Evolutionary conservation across 1,140 invertebrate species (phyloP).

Genomic region (Leptopilina boulardi): DNA sequence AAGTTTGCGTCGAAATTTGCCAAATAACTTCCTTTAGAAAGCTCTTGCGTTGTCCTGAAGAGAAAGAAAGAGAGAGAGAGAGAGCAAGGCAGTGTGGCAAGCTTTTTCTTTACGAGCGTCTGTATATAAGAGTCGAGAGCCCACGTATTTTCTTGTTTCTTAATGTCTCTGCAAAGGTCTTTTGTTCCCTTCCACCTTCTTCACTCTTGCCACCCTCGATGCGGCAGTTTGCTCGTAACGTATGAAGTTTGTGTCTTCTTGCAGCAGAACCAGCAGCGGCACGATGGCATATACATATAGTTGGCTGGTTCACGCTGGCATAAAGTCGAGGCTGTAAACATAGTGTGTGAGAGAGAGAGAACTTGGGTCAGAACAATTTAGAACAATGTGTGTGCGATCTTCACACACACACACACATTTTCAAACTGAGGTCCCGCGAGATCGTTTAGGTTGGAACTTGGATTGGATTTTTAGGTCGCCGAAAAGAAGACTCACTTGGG

Average conservation of each 20-base stretch:
- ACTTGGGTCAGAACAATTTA: conserved; percentile 33
- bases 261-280: too few species aligned
- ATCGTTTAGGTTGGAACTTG: conserved; percentile 47
- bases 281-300: too few species aligned
- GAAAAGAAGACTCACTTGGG: conserved; percentile 34
- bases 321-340: conserved; percentile 34
- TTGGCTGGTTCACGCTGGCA: conserved; percentile 45
- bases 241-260: conserved; percentile 62
- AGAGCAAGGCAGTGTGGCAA: neutral
- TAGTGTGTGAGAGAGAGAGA: too few species aligned
- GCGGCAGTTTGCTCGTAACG: conserved; percentile 59
- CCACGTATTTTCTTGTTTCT: conserved; percentile 58
- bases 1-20: conserved; percentile 28
- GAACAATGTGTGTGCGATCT: conserved; percentile 27
- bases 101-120: conserved; percentile 53
- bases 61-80: too few species aligned
- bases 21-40: conserved; percentile 26
- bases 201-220: conserved; percentile 40
- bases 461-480: conserved; percentile 49
- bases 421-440: conserved; percentile 39
- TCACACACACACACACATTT: too few species aligned
- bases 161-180: conserved; percentile 55
- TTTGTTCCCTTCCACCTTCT: conserved; percentile 50
- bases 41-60: conserved; percentile 7
- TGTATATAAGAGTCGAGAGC: conserved; percentile 40